A percentile compares a stretch with the other conserved stretches of the same genome.
These are phyloP conservation scores for Cheilosia grossa DNA, from an alignment of 2,888 invertebrate species.

Conservation along the genomic window DNA sequence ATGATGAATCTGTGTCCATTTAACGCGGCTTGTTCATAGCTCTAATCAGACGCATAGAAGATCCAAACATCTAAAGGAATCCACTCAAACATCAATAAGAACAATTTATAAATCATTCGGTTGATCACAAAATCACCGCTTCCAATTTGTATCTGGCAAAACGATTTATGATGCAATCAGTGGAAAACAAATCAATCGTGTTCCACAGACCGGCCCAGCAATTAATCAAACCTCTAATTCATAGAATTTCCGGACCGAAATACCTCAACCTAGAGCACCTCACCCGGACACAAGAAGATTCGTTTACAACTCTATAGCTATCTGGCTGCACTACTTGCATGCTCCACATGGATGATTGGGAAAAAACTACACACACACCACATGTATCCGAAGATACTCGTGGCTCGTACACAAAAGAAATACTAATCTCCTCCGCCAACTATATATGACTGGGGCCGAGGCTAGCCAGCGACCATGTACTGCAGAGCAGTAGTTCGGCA, in stretches of 20 bases:
- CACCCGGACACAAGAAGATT: conserved; percentile 21
- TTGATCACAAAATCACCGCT: not conserved
- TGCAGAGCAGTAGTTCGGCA: conserved; percentile 20
- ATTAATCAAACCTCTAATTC: conserved; percentile 38
- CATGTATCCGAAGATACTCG: conserved; percentile 3
- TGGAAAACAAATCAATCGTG: conserved; percentile 25
- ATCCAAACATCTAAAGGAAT: too few relatives aligned
- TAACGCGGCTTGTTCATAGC: too few relatives aligned
- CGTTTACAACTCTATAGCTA: conserved; percentile 1
- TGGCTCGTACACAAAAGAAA: not conserved
- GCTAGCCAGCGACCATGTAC: not conserved
- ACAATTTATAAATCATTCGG: not conserved
- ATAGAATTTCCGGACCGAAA: conserved; percentile 37
- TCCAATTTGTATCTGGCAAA: not conserved
- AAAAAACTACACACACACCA: conserved; percentile 18
- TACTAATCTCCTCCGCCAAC: conserved; percentile 3
- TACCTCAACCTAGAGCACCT: conserved; percentile 23
- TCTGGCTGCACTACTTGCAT: conserved; percentile 21
- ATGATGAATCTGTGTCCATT: too few relatives aligned
- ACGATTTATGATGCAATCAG: not conserved
- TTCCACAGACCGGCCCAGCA: conserved; percentile 1
- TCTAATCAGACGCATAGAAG: too few relatives aligned
- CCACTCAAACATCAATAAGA: too few relatives aligned
- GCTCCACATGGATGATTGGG: conserved; percentile 36
- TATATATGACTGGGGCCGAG: too few relatives aligned